Percentiles rank a stretch among this genome's conserved stretches.
These are phyloP conservation scores for Aplocera efformata DNA, from an alignment of 2,888 invertebrate species.

Conservation along the genomic window DNA sequence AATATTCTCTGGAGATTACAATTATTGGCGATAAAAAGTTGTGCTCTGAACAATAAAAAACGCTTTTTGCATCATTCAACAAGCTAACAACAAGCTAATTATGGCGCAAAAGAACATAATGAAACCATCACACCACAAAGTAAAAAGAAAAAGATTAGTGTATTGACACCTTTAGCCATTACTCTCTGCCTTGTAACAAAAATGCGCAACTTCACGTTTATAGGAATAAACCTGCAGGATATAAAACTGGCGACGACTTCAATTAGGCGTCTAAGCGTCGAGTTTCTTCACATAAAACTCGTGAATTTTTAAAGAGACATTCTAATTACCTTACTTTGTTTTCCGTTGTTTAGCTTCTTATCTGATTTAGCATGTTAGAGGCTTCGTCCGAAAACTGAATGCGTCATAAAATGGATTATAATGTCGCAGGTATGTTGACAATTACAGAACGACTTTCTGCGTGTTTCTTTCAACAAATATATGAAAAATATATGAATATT, in stretches of 20 bases:
- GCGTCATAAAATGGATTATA: slow-evolving; percentile 13
- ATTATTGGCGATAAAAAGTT: too few relatives aligned
- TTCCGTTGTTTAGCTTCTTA: slow-evolving; percentile 20
- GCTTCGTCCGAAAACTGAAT: slow-evolving; percentile 16
- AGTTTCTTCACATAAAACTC: slow-evolving; percentile 20
- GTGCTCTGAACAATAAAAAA: too few relatives aligned
- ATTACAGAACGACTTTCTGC: too few relatives aligned
- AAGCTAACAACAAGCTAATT: too few relatives aligned
- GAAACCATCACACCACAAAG: too few relatives aligned
- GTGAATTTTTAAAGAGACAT: slow-evolving; percentile 30
- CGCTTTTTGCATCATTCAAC: too few relatives aligned
- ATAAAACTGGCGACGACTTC: slow-evolving; percentile 35
- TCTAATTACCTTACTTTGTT: slow-evolving; percentile 24
- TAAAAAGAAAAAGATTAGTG: background rate
- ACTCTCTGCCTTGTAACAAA: slow-evolving; percentile 35
- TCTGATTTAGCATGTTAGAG: slow-evolving; percentile 20
- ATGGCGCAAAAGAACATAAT: too few relatives aligned
- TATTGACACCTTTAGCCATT: slow-evolving; percentile 33
- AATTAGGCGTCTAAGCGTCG: slow-evolving; percentile 32
- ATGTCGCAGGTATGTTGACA: background rate
- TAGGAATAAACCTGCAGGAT: slow-evolving; percentile 22
- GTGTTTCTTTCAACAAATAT: too few relatives aligned
- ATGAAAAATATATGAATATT: too few relatives aligned
- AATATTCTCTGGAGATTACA: too few relatives aligned
- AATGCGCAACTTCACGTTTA: slow-evolving; percentile 41